These are phyloP conservation scores for Bufo bufo DNA, from an alignment of 2,113 vertebrate species.

Conservation along the genomic window DNA sequence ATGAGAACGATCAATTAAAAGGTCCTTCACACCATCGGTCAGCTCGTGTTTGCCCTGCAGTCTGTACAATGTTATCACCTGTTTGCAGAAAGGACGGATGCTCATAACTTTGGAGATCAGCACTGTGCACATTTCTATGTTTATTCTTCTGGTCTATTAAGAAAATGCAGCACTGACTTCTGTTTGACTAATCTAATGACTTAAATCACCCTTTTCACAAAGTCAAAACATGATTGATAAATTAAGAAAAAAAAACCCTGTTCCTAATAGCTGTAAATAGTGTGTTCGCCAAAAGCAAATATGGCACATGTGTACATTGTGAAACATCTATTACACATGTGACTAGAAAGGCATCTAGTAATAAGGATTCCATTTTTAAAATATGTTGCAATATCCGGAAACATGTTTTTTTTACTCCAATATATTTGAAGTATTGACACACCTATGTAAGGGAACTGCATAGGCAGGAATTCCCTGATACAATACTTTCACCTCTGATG, in stretches of 20 bases:
- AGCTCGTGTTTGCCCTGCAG: neutral
- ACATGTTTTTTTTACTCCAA: no score
- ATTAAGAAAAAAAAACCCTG: constrained; percentile 1
- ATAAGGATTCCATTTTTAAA: no score
- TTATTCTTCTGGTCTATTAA: constrained; percentile 11
- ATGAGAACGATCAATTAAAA: neutral
- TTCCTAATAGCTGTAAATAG: neutral
- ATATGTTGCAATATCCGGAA: no score
- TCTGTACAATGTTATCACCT: constrained; percentile 24
- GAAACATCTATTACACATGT: neutral
- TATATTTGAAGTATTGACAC: no score
- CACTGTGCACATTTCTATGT: constrained; percentile 11
- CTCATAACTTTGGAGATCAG: constrained; percentile 8
- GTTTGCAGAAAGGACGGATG: constrained; percentile 26
- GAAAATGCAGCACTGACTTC: neutral
- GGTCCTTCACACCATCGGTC: neutral
- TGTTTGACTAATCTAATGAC: constrained; percentile 49
- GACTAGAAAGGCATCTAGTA: neutral
- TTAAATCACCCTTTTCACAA: neutral
- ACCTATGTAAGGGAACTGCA: neutral
- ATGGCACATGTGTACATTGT: neutral
- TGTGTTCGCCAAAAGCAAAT: neutral
- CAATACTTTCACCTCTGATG: no score
- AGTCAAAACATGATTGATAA: constrained; percentile 32
- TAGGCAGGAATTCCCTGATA: neutral